These are phyloP conservation scores for Spialia ferax DNA, from an alignment of 2,888 invertebrate genomes.

Conservation along the genomic window DNA sequence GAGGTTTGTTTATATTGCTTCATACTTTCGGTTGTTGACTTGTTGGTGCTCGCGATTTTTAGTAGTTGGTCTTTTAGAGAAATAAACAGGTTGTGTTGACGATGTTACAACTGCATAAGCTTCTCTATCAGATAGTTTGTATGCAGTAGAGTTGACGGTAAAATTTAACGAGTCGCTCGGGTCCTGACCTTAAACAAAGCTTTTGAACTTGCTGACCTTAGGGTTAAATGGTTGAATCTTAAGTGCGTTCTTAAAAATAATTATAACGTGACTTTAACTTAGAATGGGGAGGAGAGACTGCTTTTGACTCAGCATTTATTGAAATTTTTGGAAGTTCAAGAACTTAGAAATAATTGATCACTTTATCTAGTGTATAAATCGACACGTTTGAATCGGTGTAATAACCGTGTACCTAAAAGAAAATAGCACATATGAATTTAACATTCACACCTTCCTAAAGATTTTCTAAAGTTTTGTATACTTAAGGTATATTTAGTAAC, in stretches of 20 bases:
- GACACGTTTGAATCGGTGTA: too few species aligned
- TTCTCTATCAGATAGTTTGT: constrained; percentile 4
- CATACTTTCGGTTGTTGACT: neutral
- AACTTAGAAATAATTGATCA: too few species aligned
- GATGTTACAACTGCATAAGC: constrained; percentile 13
- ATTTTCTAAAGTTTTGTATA: too few species aligned
- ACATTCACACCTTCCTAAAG: too few species aligned
- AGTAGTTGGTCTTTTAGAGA: neutral
- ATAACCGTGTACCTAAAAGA: too few species aligned
- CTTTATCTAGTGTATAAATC: too few species aligned
- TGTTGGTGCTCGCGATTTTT: neutral
- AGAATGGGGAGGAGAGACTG: too few species aligned
- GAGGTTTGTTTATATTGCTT: neutral
- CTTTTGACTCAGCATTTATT: too few species aligned
- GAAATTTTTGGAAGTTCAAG: too few species aligned
- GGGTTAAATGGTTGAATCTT: constrained; percentile 2
- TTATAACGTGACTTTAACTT: neutral
- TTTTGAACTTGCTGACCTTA: constrained; percentile 15
- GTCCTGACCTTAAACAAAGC: constrained; percentile 7
- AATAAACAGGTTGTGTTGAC: neutral
- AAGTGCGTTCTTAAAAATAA: neutral
- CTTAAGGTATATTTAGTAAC: too few species aligned
- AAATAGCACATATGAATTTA: too few species aligned
- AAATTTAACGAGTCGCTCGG: constrained; percentile 15
- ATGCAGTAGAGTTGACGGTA: constrained; percentile 11